Evolutionary conservation across 2,888 invertebrate species (phyloP), one percentile per base, ranked within the genome.

Genomic region (Zhuqinia jingwanae): DNA sequence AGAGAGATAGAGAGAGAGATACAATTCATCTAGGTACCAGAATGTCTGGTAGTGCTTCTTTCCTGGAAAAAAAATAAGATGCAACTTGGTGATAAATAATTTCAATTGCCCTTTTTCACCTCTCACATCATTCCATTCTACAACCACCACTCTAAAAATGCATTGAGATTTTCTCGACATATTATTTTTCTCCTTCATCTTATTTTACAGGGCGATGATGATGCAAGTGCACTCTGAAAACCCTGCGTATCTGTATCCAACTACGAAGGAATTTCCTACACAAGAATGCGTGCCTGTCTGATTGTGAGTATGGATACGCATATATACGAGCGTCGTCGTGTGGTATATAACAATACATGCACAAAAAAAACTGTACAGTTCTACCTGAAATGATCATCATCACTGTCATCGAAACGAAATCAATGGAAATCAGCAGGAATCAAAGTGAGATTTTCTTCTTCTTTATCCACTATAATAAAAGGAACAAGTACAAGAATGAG

Each of bases 51-150:
- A 36, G 25, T 22, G 56, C n/a, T 42, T 58, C 25, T 68, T 68
- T 13, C 45, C 8, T 36, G 47, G n/a, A 47, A 8, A 30, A 68
- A 68, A 20, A n/a, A n/a, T n/a, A 68, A 80, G 82, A 82, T 70
- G 63, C 63, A 80, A 68, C 68, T 56, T 53, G 68, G 78, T 58
- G 84, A 84, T 84, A 84, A 84, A 84, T 84, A 84, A 84, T 84
- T 68, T 65, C 56, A 78, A 70, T 25, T 78, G 77, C 68, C 82
- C 82, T 83, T 83, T 75, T 60, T 30, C 80, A 68, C 65, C 68
- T 53, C 50, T 42, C 65, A 36, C 60, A 30, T 75, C 75, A 78
- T 63, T 63, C 47, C 78, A 45, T 45, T 78, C 45, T 27, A 58
- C 22, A 20, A 58, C 36, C 47, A 58, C 22, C 42, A 58, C 36